These are phyloP conservation scores for Agrochola litura DNA, from an alignment of 2,888 invertebrate species.

Conservation along the genomic window DNA sequence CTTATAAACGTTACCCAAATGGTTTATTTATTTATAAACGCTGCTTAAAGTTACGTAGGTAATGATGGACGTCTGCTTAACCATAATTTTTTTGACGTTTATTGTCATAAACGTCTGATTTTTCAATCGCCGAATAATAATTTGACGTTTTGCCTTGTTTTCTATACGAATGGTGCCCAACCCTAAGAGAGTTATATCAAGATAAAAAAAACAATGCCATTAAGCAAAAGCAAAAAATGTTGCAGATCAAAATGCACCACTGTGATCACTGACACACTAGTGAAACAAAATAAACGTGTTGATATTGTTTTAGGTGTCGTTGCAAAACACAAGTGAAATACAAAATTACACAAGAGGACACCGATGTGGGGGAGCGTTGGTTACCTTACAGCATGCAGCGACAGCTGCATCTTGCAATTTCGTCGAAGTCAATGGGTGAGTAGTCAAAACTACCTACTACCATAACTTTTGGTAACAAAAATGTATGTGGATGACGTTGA, in stretches of 20 bases:
- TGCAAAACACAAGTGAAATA: constrained; percentile 59
- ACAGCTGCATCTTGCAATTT: constrained; percentile 69
- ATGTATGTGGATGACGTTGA: not conserved
- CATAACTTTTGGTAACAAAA: not conserved
- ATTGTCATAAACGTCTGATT: too few relatives aligned
- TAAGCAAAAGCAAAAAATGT: not conserved
- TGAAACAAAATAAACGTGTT: not conserved
- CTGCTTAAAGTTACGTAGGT: not conserved
- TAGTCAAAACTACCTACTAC: not conserved
- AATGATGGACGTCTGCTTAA: not conserved
- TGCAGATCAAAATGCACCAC: not conserved
- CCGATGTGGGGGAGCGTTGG: constrained; percentile 70
- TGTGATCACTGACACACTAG: not conserved
- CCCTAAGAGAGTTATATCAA: not conserved
- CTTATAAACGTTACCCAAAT: too few relatives aligned
- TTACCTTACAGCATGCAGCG: constrained; percentile 66
- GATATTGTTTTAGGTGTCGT: constrained; percentile 64
- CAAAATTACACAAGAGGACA: constrained; percentile 56
- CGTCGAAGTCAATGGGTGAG: constrained; percentile 52
- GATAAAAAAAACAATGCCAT: not conserved
- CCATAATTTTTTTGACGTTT: not conserved
- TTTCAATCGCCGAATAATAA: not conserved
- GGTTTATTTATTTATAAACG: not conserved
- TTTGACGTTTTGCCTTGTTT: not conserved
- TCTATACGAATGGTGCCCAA: not conserved